These are phyloP conservation scores for Eustalomyia histrio DNA, from an alignment of 2,888 invertebrate species.

Conservation along the genomic window DNA sequence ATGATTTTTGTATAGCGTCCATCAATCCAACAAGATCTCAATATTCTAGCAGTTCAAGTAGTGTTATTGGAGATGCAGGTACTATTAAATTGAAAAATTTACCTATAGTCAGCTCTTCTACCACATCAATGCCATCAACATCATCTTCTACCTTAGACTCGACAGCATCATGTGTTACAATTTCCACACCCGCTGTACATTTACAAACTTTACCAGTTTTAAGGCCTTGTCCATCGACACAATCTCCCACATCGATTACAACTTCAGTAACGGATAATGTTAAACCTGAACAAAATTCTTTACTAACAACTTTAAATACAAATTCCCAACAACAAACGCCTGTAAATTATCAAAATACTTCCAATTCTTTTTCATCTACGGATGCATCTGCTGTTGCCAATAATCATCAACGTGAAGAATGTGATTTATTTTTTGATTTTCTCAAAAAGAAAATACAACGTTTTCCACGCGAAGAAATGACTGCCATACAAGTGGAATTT, in stretches of 20 bases:
- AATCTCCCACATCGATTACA: conserved; percentile 37
- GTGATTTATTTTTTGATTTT: conserved; percentile 77
- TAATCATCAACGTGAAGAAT: conserved; percentile 71
- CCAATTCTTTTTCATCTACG: conserved; percentile 3
- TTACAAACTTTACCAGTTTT: conserved; percentile 46
- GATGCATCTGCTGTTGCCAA: not conserved
- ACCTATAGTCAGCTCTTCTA: conserved; percentile 71
- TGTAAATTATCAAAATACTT: conserved; percentile 31
- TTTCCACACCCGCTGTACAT: conserved; percentile 49
- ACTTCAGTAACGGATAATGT: conserved; percentile 23
- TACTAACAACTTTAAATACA: conserved; percentile 36
- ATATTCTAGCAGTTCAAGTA: conserved; percentile 61
- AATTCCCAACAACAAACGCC: conserved; percentile 45
- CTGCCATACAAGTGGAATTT: conserved; percentile 77
- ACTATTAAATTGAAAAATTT: conserved; percentile 73
- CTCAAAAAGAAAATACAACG: conserved; percentile 77
- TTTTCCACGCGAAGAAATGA: conserved; percentile 75
- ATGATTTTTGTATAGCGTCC: conserved; percentile 74
- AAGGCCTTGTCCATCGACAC: conserved; percentile 38
- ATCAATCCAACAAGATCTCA: conserved; percentile 63
- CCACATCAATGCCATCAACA: conserved; percentile 70
- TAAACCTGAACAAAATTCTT: conserved; percentile 42
- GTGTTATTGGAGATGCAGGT: conserved; percentile 53
- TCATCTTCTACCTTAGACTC: conserved; percentile 64
- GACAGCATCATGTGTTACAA: conserved; percentile 50